Percentiles rank a stretch among this genome's conserved stretches.
phyloP scores from a whole-genome alignment of 2,888 invertebrate species.

The Mimumesa dahlbomi region DNA sequence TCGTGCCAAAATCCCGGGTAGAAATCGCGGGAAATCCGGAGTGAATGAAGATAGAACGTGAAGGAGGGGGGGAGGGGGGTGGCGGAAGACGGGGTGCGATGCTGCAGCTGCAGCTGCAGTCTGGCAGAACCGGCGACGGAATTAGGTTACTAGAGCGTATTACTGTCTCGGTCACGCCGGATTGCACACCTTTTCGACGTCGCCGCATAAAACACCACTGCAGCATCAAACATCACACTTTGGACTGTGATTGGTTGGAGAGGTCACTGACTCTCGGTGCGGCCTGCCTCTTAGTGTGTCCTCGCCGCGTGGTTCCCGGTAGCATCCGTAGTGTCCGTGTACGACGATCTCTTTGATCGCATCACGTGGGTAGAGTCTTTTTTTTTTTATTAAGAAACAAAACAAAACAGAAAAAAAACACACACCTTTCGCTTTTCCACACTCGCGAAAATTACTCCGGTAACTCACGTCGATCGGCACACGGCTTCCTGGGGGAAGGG shows the following conservation, averaged over 20 bases:
- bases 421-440: background rate
- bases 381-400: too few species aligned
- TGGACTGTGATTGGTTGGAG: constrained; percentile 69
- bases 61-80: background rate
- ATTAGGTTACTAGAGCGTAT: constrained; percentile 54
- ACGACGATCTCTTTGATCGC: constrained; percentile 39
- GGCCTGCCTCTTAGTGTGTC: constrained; percentile 49
- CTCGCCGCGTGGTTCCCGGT: constrained; percentile 60
- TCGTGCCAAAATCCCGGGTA: constrained; percentile 16
- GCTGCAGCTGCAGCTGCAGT: constrained; percentile 45
- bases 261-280: constrained; percentile 75
- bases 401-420: too few species aligned
- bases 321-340: constrained; percentile 56
- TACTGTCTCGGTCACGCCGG: constrained; percentile 23
- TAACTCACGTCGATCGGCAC: too few species aligned
- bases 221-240: constrained; percentile 78
- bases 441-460: constrained; percentile 2
- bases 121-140: constrained; percentile 17
- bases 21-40: constrained; percentile 18
- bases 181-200: constrained; percentile 76
- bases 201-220: constrained; percentile 77
- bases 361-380: constrained; percentile 31
- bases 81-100: constrained; percentile 4
- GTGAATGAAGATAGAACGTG: constrained; percentile 18
- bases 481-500: too few species aligned